Percentiles rank a stretch among this genome's conserved stretches.
These are phyloP conservation scores for Benitochromis conjunctus DNA, from an alignment of 2,113 vertebrate species.

Conservation along the genomic window DNA sequence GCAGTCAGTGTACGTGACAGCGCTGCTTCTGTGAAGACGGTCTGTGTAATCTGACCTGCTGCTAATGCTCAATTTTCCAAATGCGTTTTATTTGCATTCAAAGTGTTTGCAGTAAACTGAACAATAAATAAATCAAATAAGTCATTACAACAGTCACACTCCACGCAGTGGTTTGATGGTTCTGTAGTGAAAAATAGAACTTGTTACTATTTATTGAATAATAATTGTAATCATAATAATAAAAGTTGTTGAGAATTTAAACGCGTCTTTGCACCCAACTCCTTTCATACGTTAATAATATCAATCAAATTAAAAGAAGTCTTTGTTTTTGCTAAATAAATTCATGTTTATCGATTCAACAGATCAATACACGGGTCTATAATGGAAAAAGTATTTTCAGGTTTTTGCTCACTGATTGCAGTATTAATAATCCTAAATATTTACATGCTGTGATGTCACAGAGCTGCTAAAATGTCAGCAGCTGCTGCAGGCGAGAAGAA, in stretches of 20 bases:
- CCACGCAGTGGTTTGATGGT: neutral
- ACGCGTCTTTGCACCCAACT: neutral
- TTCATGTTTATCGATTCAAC: neutral
- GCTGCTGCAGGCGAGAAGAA: neutral
- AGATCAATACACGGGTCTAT: rapidly evolving
- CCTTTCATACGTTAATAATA: neutral
- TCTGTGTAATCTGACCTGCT: neutral
- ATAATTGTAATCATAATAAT: neutral
- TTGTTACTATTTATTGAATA: neutral
- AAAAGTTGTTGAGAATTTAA: neutral
- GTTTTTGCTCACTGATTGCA: neutral
- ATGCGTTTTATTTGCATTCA: neutral
- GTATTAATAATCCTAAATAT: neutral
- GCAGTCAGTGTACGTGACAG: neutral
- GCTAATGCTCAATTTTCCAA: neutral
- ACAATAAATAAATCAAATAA: neutral
- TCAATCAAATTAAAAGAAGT: neutral
- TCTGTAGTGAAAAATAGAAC: too few relatives aligned
- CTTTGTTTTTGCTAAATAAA: neutral
- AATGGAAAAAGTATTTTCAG: neutral
- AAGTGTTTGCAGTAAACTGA: neutral
- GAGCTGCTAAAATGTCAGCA: neutral
- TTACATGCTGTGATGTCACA: neutral
- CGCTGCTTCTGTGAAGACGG: neutral
- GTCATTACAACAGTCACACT: neutral